phyloP scores from a whole-genome alignment of 2,888 invertebrate species.

The Lepeophtheirus nordmannii region DNA sequence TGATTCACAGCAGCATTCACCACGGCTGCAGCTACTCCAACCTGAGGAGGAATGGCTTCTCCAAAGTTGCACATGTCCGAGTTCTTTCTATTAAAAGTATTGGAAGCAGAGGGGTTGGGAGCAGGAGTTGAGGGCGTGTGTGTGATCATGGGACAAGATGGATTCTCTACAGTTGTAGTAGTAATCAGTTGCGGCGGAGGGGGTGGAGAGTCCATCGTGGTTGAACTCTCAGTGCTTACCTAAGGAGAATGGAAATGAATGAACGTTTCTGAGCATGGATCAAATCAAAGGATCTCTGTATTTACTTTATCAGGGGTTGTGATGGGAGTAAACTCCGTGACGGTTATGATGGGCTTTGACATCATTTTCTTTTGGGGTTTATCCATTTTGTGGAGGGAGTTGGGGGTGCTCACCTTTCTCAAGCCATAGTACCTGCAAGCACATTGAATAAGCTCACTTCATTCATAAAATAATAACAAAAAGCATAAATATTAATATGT shows the following conservation, averaged over 20 bases:
- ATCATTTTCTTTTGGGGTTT: slow-evolving; percentile 15
- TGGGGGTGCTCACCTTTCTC: slow-evolving; percentile 10
- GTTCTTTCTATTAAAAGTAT: too few species aligned
- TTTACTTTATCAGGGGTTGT: slow-evolving; percentile 44
- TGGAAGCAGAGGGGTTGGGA: background rate
- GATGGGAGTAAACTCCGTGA: slow-evolving; percentile 79
- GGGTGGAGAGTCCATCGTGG: background rate
- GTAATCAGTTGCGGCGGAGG: too few species aligned
- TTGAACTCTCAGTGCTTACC: background rate
- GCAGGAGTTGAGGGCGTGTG: background rate
- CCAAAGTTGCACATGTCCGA: background rate
- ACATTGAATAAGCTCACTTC: background rate
- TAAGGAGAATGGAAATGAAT: background rate
- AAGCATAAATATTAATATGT: too few species aligned
- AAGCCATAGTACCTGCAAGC: slow-evolving; percentile 50
- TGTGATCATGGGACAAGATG: too few species aligned
- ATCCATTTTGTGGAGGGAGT: background rate
- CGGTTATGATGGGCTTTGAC: slow-evolving; percentile 83
- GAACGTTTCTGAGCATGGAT: background rate
- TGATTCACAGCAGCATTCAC: background rate
- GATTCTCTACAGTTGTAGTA: too few species aligned
- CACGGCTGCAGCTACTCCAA: background rate
- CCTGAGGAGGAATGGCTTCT: background rate
- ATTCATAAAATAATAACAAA: too few species aligned
- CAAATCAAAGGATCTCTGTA: background rate